These are phyloP conservation scores for Papilio machaon DNA, from an alignment of 1,140 invertebrate species.

Conservation along the genomic window DNA sequence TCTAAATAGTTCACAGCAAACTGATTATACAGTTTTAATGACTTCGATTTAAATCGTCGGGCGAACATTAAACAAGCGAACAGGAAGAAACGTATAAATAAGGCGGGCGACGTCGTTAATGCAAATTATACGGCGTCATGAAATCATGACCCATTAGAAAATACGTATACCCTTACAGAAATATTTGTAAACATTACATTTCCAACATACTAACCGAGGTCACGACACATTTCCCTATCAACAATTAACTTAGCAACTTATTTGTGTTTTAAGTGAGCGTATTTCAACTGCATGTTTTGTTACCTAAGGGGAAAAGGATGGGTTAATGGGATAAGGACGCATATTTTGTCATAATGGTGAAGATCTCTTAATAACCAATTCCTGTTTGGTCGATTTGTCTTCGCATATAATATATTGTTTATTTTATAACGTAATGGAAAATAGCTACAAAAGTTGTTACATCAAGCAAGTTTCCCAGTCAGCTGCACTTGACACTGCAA, in stretches of 20 bases:
- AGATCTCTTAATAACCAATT: no score
- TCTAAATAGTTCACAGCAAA: conserved; percentile 7
- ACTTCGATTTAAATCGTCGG: conserved; percentile 31
- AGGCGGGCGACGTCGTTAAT: conserved; percentile 62
- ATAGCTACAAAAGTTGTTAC: background rate
- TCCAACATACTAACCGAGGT: conserved; percentile 1
- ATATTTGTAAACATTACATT: conserved; percentile 35
- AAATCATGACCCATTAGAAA: conserved; percentile 64
- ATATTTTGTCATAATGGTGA: no score
- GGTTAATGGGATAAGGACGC: no score
- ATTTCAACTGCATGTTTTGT: no score
- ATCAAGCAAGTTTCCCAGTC: background rate
- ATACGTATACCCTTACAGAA: conserved; percentile 45
- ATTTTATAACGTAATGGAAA: background rate
- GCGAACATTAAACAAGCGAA: conserved; percentile 27
- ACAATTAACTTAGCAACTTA: no score
- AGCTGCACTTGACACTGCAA: conserved; percentile 3
- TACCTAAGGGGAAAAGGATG: no score
- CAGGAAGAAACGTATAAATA: conserved; percentile 36
- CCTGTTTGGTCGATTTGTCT: no score
- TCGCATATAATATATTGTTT: no score
- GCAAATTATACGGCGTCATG: conserved; percentile 59
- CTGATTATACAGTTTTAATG: conserved; percentile 34
- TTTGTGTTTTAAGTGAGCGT: no score
- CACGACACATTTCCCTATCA: background rate